Evolutionary conservation across 2,113 vertebrate species (phyloP).

Genomic region (Alouatta palliata): DNA sequence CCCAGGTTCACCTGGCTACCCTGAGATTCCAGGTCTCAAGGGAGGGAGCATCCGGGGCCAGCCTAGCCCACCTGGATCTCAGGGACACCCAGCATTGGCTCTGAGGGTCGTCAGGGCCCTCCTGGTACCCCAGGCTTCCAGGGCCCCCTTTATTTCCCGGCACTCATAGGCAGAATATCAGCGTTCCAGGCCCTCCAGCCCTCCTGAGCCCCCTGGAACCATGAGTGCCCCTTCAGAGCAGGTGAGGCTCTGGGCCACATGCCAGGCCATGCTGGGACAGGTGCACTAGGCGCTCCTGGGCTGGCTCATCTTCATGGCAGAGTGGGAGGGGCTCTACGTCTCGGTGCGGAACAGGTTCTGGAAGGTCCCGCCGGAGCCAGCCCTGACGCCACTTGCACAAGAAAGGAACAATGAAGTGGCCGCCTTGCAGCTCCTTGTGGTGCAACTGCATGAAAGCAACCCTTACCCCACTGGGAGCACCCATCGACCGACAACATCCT

Average conservation of each 20-base stretch:
- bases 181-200: constrained; percentile 93
- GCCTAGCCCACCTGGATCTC: constrained; percentile 91
- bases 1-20: constrained; percentile 36
- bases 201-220: constrained; percentile 89
- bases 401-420: constrained; percentile 90
- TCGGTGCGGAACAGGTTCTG: constrained; percentile 90
- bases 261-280: constrained; percentile 88
- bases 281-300: constrained; percentile 88
- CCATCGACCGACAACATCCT: constrained; percentile 81
- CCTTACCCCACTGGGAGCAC: constrained; percentile 81
- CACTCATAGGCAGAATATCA: constrained; percentile 88
- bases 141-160: constrained; percentile 90
- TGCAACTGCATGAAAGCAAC: constrained; percentile 84
- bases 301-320: constrained; percentile 88
- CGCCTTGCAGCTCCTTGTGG: constrained; percentile 86
- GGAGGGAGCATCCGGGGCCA: constrained; percentile 92
- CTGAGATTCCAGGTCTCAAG: constrained; percentile 84
- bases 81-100: constrained; percentile 91
- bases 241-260: constrained; percentile 88
- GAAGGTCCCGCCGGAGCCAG: constrained; percentile 85
- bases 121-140: constrained; percentile 91
- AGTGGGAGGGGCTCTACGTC: constrained; percentile 91
- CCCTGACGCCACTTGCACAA: background rate
- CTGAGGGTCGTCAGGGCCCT: constrained; percentile 90
- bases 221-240: constrained; percentile 86